Conservation (phyloP, 2,113 vertebrate genomes). For the Euleptes europaea region DNA sequence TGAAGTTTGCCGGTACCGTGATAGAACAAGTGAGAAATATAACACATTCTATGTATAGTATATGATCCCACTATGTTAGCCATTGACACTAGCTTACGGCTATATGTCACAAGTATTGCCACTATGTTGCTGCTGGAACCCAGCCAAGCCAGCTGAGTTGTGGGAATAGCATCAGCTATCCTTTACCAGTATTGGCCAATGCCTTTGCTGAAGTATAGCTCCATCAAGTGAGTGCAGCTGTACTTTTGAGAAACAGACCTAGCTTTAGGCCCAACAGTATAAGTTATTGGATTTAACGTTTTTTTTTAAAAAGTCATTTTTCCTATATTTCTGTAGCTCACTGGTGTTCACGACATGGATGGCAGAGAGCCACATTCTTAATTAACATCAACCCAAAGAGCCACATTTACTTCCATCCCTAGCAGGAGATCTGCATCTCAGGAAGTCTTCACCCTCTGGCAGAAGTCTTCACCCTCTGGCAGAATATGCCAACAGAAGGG, state of each 20-base stretch:
- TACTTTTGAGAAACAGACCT: not conserved
- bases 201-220: not conserved
- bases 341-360: no score
- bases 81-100: no score
- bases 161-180: not conserved
- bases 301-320: no score
- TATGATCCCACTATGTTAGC: not conserved
- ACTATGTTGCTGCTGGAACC: not conserved
- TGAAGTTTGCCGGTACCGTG: not conserved
- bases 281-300: not conserved
- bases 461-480: no score
- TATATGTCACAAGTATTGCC: no score
- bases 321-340: no score
- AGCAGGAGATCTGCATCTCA: no score
- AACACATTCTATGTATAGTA: not conserved
- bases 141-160: not conserved
- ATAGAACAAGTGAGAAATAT: not conserved
- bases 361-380: no score
- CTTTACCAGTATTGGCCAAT: not conserved
- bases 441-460: no score
- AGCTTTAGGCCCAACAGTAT: not conserved
- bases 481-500: no score
- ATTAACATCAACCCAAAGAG: no score
- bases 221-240: not conserved
- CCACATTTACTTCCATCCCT: no score